Evolutionary conservation across 2,797 vertebrate species (phyloP).

Genomic region (Sylvia borin): DNA sequence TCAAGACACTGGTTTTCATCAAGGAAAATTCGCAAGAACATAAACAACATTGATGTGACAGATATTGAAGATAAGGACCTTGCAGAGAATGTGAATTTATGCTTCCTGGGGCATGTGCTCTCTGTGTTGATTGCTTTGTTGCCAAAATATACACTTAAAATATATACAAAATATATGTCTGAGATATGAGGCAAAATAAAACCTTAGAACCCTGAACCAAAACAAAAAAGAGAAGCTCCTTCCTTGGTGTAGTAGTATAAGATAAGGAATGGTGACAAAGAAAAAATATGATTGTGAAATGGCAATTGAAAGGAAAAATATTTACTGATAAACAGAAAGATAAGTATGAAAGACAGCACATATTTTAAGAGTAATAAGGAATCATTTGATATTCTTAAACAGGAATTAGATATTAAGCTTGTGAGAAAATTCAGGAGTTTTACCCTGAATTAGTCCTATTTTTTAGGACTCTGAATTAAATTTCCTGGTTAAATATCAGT

Average conservation of each 20-base stretch:
- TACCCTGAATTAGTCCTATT: background rate
- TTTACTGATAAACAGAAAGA: background rate
- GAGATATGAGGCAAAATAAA: background rate
- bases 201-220: background rate
- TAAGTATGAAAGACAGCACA: background rate
- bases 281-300: background rate
- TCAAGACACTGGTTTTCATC: background rate
- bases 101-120: background rate
- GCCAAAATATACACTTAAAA: background rate
- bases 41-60: background rate
- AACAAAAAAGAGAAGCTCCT: rapidly evolving
- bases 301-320: background rate
- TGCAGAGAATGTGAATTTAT: background rate
- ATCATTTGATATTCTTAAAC: background rate
- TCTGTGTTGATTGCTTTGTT: background rate
- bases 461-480: background rate
- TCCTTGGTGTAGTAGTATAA: rapidly evolving
- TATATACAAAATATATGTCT: background rate
- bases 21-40: background rate
- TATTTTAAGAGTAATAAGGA: background rate
- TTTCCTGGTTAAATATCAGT: background rate
- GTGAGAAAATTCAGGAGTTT: background rate
- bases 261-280: background rate
- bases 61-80: background rate
- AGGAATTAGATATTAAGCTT: background rate